Percentiles rank a stretch among this genome's conserved stretches.
Evolutionary conservation across 1,140 invertebrate genomes (phyloP).

Genomic region (Drosophila baimaii): DNA sequence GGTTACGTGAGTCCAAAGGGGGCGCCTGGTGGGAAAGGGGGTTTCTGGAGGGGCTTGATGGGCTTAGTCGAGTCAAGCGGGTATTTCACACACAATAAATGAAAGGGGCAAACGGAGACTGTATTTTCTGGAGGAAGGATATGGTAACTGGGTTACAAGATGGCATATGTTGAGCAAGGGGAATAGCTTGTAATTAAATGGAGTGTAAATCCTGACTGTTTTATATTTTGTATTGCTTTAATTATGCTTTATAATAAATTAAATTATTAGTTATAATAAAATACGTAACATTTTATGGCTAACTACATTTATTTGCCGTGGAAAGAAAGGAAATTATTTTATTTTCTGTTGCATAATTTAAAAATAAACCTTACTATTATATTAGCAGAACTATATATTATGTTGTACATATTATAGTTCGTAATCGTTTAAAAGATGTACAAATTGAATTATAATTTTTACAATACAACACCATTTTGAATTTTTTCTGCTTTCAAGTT

Average conservation of each 20-base stretch:
- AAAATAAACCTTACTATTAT: too few relatives aligned
- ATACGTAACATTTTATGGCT: neutral
- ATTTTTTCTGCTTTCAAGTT: too few relatives aligned
- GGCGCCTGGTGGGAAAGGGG: conserved; percentile 11
- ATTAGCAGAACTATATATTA: neutral
- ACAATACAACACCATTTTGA: too few relatives aligned
- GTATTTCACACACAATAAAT: conserved; percentile 10
- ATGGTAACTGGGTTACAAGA: conserved; percentile 22
- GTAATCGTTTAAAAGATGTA: too few relatives aligned
- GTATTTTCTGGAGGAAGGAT: neutral
- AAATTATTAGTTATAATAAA: neutral
- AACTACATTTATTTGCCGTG: too few relatives aligned
- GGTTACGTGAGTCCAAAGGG: conserved; percentile 49
- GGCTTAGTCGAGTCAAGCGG: conserved; percentile 20
- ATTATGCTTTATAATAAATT: neutral
- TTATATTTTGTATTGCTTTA: neutral
- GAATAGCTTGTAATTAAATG: neutral
- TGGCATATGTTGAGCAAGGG: neutral
- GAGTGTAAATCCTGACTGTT: neutral
- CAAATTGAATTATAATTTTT: too few relatives aligned
- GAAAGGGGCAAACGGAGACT: neutral
- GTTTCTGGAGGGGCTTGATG: neutral
- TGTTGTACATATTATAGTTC: too few relatives aligned
- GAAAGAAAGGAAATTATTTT: too few relatives aligned
- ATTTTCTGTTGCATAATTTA: too few relatives aligned